Base-by-base conservation (phyloP, 2,888 invertebrate species). In the Conops quadrifasciatus region DNA sequence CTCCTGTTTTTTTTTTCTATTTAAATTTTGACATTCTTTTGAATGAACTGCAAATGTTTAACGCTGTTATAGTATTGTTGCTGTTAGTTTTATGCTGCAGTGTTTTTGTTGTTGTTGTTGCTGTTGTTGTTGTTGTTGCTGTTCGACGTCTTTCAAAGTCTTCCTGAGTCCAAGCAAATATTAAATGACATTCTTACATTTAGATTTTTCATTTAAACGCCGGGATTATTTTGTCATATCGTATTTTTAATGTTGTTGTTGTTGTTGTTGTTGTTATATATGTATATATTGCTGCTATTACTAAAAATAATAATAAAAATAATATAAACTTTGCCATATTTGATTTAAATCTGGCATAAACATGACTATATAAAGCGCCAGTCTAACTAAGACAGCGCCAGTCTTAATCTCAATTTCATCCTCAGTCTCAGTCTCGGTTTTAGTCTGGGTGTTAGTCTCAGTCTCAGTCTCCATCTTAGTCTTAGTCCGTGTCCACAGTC, bases 131-230 rank as follows among this genome's bases (percentile, higher is more conserved):
- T 49, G n/a, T 49, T 49, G n/a, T 16, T 49, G 49, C 65, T 72
- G 72, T 73, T 71, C 71, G 60, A 70, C 74, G 73, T 74, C 74
- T 74, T 67, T 73, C 69, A 72, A 19, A 45, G 26, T 47, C 49
- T 67, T 43, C 58, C 45, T 59, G 58, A 45, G 26, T 67, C 26
- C 24, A 43, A 24, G 16, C 16, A 62, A 68, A 60, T 68, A 62
- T 68, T 51, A 62, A 51, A 36, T 51, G 68, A 62, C 68, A 62
- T 68, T 60, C 68, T 36, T 68, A 62, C 62, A 62, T 60, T 68
- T 68, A 62, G 60, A 62, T 68, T 68, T 62, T 26, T 51, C 56
- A 51, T 60, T 68, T 62, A 68, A 68, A 49, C 68, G 60, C 62
- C 30, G 45, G 51, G 62, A 60, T 68, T 68, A 68, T 68, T 68